These are phyloP conservation scores for Scyliorhinus canicula DNA, from an alignment of 2,797 vertebrate species.

Conservation along the genomic window DNA sequence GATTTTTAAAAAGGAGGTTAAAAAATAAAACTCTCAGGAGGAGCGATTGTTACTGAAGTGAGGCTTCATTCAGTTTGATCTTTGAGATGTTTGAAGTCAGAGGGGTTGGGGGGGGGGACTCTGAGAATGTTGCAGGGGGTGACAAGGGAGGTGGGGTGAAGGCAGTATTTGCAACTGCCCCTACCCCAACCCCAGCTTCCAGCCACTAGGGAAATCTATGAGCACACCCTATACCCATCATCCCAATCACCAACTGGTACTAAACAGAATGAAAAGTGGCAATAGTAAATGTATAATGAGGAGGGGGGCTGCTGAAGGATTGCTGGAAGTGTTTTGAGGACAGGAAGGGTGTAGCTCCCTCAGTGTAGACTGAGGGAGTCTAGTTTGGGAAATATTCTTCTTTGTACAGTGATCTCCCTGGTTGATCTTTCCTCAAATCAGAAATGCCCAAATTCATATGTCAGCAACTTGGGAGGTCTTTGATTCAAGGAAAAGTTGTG, in stretches of 20 bases:
- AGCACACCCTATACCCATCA: neutral
- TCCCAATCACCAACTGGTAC: neutral
- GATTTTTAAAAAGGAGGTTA: neutral
- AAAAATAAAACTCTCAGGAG: neutral
- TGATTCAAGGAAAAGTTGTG: neutral
- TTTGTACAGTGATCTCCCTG: neutral
- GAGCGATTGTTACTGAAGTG: neutral
- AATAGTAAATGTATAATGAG: neutral
- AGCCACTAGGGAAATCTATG: neutral
- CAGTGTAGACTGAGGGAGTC: neutral
- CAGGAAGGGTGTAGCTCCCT: neutral
- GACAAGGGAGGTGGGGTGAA: neutral
- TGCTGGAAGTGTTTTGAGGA: neutral
- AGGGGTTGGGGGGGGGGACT: neutral
- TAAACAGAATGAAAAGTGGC: neutral
- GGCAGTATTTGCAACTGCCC: neutral
- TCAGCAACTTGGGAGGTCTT: neutral
- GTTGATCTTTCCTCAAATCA: neutral
- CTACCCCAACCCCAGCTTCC: neutral
- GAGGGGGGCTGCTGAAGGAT: neutral
- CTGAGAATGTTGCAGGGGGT: neutral
- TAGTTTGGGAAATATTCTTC: neutral
- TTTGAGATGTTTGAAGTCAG: neutral
- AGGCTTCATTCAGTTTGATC: no score
- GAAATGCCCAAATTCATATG: neutral